Base-by-base conservation (phyloP, 2,888 invertebrate genomes). In the Lordiphosa andalusiaca region DNA sequence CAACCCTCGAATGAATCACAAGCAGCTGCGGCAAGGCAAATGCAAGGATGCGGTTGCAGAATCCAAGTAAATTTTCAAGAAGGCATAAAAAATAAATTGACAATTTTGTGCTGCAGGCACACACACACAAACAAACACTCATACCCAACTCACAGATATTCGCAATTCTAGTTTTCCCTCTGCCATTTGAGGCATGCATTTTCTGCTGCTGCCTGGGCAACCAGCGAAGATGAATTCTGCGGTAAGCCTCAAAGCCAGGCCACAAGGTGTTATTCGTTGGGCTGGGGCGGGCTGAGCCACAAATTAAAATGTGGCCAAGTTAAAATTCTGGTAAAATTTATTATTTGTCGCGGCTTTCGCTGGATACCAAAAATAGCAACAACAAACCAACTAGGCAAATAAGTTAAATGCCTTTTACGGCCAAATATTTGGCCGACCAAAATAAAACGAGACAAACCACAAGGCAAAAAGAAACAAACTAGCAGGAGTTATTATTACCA, bases 231-330 rank as follows among this genome's bases (percentile, higher is more conserved):
- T 77, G 80, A 77, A 82, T 84, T 66, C 64, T 82, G 77, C 49
- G 84, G 77, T 66, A 69, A 65, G 50, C 46, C 53, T 39, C 30
- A 39, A 30, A 44, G n/a, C 36, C 55, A 37, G 54, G 54, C 50
- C 66, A 23, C 60, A 60, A 81, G 70, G 75, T 84, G 75, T 76
- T 80, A 50, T 44, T 10, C 30, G 7, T 16, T 16, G 10, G 63
- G 50, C 56, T 56, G 53, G 44, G 53, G 53, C 58, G 21, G 41
- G 42, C 39, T 40, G 46, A 59, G 82, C 74, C 78, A 78, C 77
- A 77, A 77, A 77, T 77, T 84, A 77, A 77, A 84, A 84, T 82
- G 82, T 84, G 77, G 83, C 82, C 64, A 82, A 51, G 51, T 55
- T 66, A 55, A 71, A 67, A 81, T 69, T 84, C 71, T 53, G 71